phyloP scores from a whole-genome alignment of 2,888 invertebrate species.

The Torymus texanus region DNA sequence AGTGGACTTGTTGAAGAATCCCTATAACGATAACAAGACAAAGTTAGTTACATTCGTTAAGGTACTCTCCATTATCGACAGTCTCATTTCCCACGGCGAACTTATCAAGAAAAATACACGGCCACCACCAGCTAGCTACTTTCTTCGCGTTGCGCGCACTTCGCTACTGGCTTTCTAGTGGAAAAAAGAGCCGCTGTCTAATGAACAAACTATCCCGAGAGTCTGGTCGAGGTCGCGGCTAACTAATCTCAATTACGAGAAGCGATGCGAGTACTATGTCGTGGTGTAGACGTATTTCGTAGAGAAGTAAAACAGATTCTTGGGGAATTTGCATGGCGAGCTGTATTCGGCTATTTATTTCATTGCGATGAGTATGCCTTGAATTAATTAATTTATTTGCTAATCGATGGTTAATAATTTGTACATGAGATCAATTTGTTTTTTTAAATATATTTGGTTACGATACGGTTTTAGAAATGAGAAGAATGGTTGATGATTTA shows the following conservation, averaged over 20 bases:
- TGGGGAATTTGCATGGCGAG: neutral
- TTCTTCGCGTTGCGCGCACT: slow-evolving; percentile 44
- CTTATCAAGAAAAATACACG: slow-evolving; percentile 69
- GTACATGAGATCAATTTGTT: too few relatives aligned
- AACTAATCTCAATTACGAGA: slow-evolving; percentile 65
- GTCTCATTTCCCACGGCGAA: slow-evolving; percentile 67
- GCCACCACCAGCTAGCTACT: slow-evolving; percentile 55
- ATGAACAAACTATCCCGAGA: slow-evolving; percentile 68
- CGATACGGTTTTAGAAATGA: too few relatives aligned
- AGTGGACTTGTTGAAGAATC: slow-evolving; percentile 26
- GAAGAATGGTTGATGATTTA: too few relatives aligned
- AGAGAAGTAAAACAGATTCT: slow-evolving; percentile 23
- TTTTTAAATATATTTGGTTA: too few relatives aligned
- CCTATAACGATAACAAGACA: slow-evolving; percentile 39
- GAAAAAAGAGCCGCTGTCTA: slow-evolving; percentile 63
- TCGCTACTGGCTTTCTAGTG: slow-evolving; percentile 53
- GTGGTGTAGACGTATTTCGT: slow-evolving; percentile 8
- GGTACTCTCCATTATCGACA: slow-evolving; percentile 64
- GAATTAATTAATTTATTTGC: too few relatives aligned
- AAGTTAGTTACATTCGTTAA: slow-evolving; percentile 31
- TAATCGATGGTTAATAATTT: too few relatives aligned
- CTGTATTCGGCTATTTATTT: too few relatives aligned
- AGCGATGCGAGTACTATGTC: slow-evolving; percentile 41
- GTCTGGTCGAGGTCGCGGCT: slow-evolving; percentile 57
- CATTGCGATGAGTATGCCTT: too few relatives aligned